Conservation (phyloP, 2,888 invertebrate species). For the Plagodis dolabraria region DNA sequence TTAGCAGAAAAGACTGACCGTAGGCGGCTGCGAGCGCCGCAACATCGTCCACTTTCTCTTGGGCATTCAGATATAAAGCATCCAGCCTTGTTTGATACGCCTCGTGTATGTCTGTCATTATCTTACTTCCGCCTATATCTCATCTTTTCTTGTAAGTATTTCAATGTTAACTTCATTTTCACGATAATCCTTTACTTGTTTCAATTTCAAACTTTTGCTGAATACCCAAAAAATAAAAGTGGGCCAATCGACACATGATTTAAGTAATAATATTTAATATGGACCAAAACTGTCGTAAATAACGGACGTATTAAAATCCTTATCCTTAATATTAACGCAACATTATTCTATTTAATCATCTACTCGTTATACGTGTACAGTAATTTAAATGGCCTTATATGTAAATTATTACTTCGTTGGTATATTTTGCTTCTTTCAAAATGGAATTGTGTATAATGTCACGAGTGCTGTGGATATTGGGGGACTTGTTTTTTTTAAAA, state of each 20-base stretch:
- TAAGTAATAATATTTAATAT: slow-evolving; percentile 81
- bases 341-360: slow-evolving; percentile 81
- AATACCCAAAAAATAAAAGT: slow-evolving; percentile 58
- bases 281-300: slow-evolving; percentile 84
- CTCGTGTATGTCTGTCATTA: slow-evolving; percentile 6
- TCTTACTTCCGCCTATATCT: slow-evolving; percentile 25
- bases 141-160: slow-evolving; percentile 13
- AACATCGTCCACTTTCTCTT: slow-evolving; percentile 61
- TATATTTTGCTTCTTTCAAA: slow-evolving; percentile 72
- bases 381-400: slow-evolving; percentile 84
- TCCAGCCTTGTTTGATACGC: slow-evolving; percentile 12
- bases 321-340: slow-evolving; percentile 78
- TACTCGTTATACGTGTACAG: slow-evolving; percentile 83
- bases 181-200: slow-evolving; percentile 3
- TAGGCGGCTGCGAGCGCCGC: slow-evolving; percentile 78
- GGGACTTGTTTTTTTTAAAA: slow-evolving; percentile 55
- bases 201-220: slow-evolving; percentile 47
- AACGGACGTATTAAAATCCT: slow-evolving; percentile 79
- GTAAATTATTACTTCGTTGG: slow-evolving; percentile 77
- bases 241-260: slow-evolving; percentile 66
- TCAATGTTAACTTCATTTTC: not conserved
- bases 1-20: slow-evolving; percentile 84
- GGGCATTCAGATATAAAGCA: slow-evolving; percentile 59
- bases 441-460: slow-evolving; percentile 55
- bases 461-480: slow-evolving; percentile 57